A percentile compares a stretch with the other conserved stretches of the same genome.
phyloP scores from a whole-genome alignment of 1,140 invertebrate genomes.

The Hypsibius dujardini region DNA sequence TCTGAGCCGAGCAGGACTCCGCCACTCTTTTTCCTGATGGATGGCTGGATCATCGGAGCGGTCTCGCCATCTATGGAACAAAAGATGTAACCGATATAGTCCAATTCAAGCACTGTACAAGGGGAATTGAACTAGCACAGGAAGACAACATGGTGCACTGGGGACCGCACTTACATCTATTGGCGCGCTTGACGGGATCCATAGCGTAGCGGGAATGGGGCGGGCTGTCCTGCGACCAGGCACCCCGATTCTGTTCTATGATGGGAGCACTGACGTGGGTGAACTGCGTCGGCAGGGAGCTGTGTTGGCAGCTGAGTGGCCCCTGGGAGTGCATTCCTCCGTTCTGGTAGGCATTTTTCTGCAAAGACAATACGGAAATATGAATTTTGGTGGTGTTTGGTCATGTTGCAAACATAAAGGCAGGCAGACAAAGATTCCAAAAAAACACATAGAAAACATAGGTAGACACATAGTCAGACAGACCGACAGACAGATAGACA shows the following conservation, averaged over 20 bases:
- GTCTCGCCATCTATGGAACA: background rate
- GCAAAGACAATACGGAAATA: too few species aligned
- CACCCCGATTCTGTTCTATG: background rate
- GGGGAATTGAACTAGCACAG: background rate
- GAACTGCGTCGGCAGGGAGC: too few species aligned
- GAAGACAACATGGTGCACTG: background rate
- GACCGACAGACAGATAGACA: too few species aligned
- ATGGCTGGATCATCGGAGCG: too few species aligned
- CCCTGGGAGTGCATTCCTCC: background rate
- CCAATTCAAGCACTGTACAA: background rate
- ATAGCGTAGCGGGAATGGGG: conserved; percentile 3
- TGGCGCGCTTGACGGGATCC: background rate
- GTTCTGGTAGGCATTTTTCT: conserved; percentile 11
- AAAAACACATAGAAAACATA: too few species aligned
- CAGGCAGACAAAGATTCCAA: too few species aligned
- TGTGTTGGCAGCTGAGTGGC: background rate
- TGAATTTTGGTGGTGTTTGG: too few species aligned
- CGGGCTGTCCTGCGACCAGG: background rate
- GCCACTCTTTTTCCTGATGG: background rate
- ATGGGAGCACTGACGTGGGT: background rate
- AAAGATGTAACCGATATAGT: background rate
- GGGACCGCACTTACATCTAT: background rate
- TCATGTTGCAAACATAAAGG: too few species aligned
- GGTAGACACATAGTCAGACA: too few species aligned
- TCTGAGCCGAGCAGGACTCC: background rate